Evolutionary conservation across 2,113 vertebrate genomes (phyloP).

Genomic region (Pygoscelis adeliae): DNA sequence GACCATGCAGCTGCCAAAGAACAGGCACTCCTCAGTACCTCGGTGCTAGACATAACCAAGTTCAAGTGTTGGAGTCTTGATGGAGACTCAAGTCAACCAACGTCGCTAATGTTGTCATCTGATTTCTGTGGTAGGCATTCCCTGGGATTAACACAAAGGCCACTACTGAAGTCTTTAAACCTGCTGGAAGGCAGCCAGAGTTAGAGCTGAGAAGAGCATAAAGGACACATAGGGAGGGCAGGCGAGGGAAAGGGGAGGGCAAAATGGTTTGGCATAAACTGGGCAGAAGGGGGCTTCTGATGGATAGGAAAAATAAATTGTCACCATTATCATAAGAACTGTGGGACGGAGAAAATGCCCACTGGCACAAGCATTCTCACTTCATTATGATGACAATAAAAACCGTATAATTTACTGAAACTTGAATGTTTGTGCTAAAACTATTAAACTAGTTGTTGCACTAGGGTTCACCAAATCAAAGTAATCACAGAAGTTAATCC

Average conservation of each 20-base stretch:
- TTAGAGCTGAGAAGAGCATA: background rate
- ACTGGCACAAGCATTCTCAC: background rate
- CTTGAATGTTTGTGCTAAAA: background rate
- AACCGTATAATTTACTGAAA: background rate
- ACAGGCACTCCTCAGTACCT: background rate
- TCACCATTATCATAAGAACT: background rate
- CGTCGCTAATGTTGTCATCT: background rate
- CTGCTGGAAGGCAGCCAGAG: background rate
- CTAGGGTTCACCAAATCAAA: background rate
- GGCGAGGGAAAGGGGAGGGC: background rate
- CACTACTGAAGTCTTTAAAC: background rate
- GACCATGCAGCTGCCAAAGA: background rate
- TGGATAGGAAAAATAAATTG: background rate
- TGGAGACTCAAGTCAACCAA: background rate
- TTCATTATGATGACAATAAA: background rate
- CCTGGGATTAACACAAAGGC: background rate
- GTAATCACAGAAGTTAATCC: background rate
- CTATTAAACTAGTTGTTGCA: background rate
- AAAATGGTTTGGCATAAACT: background rate
- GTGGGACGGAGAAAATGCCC: background rate
- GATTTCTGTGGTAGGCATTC: background rate
- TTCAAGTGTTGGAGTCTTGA: background rate
- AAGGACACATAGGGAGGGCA: background rate
- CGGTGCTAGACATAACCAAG: background rate
- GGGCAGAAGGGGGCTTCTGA: background rate